Conservation (phyloP, 2,797 vertebrate genomes). For the Poliocrania exsul region DNA sequence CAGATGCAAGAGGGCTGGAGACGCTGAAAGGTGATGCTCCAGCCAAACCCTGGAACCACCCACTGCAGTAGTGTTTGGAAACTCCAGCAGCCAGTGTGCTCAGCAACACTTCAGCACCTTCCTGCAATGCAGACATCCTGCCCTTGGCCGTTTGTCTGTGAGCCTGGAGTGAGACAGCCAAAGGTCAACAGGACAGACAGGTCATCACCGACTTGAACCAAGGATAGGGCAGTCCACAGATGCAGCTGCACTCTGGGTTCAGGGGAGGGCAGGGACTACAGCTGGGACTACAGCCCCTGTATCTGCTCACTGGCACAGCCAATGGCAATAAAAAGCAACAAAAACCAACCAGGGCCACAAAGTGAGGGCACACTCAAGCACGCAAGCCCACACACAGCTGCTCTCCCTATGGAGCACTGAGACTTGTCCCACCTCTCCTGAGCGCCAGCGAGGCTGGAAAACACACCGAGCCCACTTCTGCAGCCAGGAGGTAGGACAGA, state of each 20-base stretch:
- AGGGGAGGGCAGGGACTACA: not conserved
- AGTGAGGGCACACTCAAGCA: not conserved
- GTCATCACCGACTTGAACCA: rapidly evolving
- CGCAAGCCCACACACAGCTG: rapidly evolving
- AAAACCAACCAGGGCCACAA: rapidly evolving
- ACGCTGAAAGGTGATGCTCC: not conserved
- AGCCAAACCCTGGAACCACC: not conserved
- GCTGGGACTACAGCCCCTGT: rapidly evolving
- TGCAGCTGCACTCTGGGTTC: not conserved
- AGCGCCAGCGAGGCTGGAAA: not conserved
- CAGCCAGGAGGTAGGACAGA: not conserved
- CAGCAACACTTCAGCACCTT: not conserved
- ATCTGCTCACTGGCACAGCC: not conserved
- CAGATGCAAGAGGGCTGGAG: not conserved
- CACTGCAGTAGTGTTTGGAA: not conserved
- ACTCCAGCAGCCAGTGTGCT: not conserved
- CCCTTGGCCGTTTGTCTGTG: rapidly evolving
- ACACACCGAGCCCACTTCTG: not conserved
- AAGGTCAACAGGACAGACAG: not conserved
- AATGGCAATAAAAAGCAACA: not conserved
- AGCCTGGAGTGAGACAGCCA: not conserved
- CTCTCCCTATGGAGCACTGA: not conserved
- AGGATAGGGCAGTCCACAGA: not conserved
- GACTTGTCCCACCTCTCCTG: not conserved
- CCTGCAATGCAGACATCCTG: rapidly evolving